These are phyloP conservation scores for Coecobrya sp. DNA, from an alignment of 2,888 invertebrate genomes.

Conservation along the genomic window DNA sequence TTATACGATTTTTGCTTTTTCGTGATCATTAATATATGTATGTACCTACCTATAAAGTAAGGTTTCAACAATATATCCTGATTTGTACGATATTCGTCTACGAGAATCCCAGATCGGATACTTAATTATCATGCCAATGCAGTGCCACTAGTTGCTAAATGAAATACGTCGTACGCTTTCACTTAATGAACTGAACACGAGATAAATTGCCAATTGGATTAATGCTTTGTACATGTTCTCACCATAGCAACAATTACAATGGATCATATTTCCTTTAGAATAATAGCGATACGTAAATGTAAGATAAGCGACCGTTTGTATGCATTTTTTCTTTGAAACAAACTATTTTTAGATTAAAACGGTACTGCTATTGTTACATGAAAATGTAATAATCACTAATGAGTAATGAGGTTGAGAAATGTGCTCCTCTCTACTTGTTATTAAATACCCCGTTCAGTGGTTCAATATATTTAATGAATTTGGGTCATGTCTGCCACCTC, in stretches of 20 bases:
- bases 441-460: no score
- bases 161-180: neutral
- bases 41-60: neutral
- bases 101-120: neutral
- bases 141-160: conserved; percentile 53
- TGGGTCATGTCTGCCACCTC: no score
- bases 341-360: neutral
- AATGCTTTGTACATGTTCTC: neutral
- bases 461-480: no score
- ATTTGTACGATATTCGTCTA: neutral
- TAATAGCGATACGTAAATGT: neutral
- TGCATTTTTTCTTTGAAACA: neutral
- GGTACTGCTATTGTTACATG: no score
- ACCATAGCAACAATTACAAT: neutral
- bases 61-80: neutral
- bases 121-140: neutral
- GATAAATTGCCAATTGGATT: neutral
- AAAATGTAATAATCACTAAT: no score
- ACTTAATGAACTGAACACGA: conserved; percentile 11
- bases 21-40: neutral
- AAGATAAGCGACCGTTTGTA: neutral
- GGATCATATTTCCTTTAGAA: neutral
- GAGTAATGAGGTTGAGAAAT: no score
- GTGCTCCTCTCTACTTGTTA: no score
- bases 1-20: neutral